These are phyloP conservation scores for Cataglyphis rosenhaueri DNA, from an alignment of 2,888 invertebrate species.

Conservation along the genomic window DNA sequence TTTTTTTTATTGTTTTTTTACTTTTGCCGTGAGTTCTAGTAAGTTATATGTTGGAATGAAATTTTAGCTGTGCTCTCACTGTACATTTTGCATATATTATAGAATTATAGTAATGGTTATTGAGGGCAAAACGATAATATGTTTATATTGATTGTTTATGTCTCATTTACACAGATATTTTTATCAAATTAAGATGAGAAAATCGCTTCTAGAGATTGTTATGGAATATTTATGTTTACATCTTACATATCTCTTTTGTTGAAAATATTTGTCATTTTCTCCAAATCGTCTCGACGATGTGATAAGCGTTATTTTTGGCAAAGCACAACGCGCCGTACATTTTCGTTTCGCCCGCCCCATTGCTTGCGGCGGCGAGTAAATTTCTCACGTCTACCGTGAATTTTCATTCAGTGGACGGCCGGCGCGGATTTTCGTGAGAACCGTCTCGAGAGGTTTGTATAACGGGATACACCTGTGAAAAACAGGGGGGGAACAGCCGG, in stretches of 20 bases:
- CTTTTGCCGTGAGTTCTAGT: constrained; percentile 56
- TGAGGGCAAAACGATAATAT: not conserved
- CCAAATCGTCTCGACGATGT: constrained; percentile 25
- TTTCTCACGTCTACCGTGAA: constrained; percentile 55
- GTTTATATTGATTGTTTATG: not conserved
- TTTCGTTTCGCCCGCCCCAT: constrained; percentile 45
- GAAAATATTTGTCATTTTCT: constrained; percentile 10
- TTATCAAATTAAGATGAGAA: not conserved
- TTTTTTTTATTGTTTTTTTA: constrained; percentile 41
- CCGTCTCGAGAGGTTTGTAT: constrained; percentile 27
- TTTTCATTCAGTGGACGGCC: constrained; percentile 45
- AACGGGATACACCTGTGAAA: constrained; percentile 55
- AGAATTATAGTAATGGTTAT: not conserved
- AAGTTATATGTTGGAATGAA: constrained; percentile 62
- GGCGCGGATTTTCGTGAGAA: constrained; percentile 70
- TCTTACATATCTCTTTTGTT: not conserved
- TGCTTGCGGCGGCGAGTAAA: constrained; percentile 18
- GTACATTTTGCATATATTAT: not conserved
- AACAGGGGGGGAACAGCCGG: constrained; percentile 24
- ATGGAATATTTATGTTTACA: not conserved
- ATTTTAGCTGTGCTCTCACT: constrained; percentile 49
- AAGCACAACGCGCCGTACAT: constrained; percentile 27
- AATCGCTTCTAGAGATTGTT: not conserved
- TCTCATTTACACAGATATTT: not conserved
- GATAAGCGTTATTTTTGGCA: constrained; percentile 34